Evolutionary conservation across 1,140 invertebrate genomes (phyloP).

Genomic region (Homarus americanus): DNA sequence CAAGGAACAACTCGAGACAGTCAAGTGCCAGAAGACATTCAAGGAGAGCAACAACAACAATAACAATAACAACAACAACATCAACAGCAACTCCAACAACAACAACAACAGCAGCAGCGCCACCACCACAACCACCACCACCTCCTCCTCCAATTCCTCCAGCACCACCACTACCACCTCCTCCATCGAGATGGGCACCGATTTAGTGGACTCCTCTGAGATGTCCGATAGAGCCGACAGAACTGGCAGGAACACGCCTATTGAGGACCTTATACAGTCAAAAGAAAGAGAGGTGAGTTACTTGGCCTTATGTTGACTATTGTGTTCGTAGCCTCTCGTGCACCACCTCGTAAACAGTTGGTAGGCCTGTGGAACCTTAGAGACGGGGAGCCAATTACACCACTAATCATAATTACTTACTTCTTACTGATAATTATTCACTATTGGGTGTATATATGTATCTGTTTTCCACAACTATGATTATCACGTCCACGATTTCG

Average conservation of each 20-base stretch:
- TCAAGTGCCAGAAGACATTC: conserved; percentile 58
- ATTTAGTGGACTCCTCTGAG: conserved; percentile 59
- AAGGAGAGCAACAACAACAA: conserved; percentile 67
- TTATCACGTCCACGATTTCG: too few species aligned
- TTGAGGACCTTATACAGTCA: conserved; percentile 54
- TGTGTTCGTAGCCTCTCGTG: background rate
- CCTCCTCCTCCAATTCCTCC: conserved; percentile 17
- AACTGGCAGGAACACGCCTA: conserved; percentile 43
- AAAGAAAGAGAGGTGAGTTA: conserved; percentile 66
- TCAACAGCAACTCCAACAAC: conserved; percentile 39
- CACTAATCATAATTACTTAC: too few species aligned
- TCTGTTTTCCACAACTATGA: too few species aligned
- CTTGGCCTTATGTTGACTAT: background rate
- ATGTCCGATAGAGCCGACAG: conserved; percentile 35
- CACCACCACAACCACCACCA: conserved; percentile 17
- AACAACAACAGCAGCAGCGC: conserved; percentile 38
- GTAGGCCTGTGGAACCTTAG: too few species aligned
- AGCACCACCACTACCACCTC: conserved; percentile 44
- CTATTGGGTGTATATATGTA: too few species aligned
- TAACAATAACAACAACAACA: conserved; percentile 67
- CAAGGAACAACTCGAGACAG: conserved; percentile 62
- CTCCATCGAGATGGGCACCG: conserved; percentile 31
- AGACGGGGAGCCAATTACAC: too few species aligned
- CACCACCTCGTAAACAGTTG: too few species aligned
- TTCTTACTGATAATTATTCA: too few species aligned